Percentiles rank a stretch among this genome's conserved stretches.
Conservation (phyloP, 2,113 vertebrate genomes). For the Neomonachus schauinslandi region DNA sequence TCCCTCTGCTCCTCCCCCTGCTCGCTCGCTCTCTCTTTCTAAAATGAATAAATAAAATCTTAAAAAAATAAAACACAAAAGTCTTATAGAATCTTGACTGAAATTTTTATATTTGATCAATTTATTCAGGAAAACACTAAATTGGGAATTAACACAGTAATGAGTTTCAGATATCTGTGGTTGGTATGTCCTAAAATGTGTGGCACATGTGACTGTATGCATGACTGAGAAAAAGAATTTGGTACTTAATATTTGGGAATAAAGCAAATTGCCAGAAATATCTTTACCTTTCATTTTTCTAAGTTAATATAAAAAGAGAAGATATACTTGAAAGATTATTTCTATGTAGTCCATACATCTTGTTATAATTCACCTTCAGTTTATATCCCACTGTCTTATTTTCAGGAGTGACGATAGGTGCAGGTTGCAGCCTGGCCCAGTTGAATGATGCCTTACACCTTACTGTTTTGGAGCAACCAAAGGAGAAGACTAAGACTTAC, state of each 20-base stretch:
- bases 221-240: neutral
- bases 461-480: conserved; percentile 78
- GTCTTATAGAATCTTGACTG: neutral
- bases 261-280: neutral
- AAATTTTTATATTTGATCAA: neutral
- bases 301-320: neutral
- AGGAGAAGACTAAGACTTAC: conserved; percentile 87
- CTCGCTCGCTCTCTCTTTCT: neutral
- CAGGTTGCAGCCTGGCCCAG: conserved; percentile 87
- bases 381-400: neutral
- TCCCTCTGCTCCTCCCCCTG: neutral
- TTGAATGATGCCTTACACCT: conserved; percentile 83
- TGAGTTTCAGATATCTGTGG: neutral
- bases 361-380: neutral
- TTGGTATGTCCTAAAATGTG: neutral
- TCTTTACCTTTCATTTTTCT: neutral
- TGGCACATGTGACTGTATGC: neutral
- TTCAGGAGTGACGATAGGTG: conserved; percentile 90
- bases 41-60: neutral
- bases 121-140: neutral
- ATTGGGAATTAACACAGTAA: neutral
- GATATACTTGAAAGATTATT: neutral
- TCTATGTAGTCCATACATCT: neutral
- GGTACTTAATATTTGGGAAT: neutral
- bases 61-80: neutral